Evolutionary conservation across 2,113 vertebrate species (phyloP).

Genomic region (Oryzias javanicus): DNA sequence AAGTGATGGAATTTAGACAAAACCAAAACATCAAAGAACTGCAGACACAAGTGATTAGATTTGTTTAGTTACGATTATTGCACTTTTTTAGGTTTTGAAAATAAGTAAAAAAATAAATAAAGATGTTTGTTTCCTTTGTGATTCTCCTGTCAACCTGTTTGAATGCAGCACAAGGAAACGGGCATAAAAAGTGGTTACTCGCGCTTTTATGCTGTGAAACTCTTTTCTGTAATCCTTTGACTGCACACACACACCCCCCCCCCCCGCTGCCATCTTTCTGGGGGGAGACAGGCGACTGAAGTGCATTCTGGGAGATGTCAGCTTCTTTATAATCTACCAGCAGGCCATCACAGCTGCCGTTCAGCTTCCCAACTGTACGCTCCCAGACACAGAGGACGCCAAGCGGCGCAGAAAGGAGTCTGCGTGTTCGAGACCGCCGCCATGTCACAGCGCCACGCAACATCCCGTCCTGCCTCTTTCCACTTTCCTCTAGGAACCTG

Average conservation of each 20-base stretch:
- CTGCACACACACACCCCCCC: too few relatives aligned
- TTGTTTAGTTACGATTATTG: too few relatives aligned
- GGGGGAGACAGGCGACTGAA: constrained; percentile 36
- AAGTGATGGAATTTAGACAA: too few relatives aligned
- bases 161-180: too few relatives aligned
- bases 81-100: too few relatives aligned
- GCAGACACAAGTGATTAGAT: too few relatives aligned
- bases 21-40: too few relatives aligned
- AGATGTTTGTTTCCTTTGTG: too few relatives aligned
- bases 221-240: background rate
- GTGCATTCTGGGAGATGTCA: constrained; percentile 59
- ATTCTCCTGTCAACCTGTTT: too few relatives aligned
- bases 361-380: constrained; percentile 36
- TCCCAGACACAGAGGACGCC: constrained; percentile 40
- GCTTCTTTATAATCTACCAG: constrained; percentile 62
- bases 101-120: too few relatives aligned
- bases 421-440: constrained; percentile 2
- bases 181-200: background rate
- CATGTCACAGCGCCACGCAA: constrained; percentile 3
- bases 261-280: constrained; percentile 13
- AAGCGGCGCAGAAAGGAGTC: constrained; percentile 29
- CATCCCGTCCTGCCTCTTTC: constrained; percentile 1
- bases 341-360: constrained; percentile 56
- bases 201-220: background rate
- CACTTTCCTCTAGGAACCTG: constrained; percentile 16